A percentile compares a stretch with the other conserved stretches of the same genome.
Conservation (phyloP, 92 coral and sea anemone genomes). For the Diadumene lineata region DNA sequence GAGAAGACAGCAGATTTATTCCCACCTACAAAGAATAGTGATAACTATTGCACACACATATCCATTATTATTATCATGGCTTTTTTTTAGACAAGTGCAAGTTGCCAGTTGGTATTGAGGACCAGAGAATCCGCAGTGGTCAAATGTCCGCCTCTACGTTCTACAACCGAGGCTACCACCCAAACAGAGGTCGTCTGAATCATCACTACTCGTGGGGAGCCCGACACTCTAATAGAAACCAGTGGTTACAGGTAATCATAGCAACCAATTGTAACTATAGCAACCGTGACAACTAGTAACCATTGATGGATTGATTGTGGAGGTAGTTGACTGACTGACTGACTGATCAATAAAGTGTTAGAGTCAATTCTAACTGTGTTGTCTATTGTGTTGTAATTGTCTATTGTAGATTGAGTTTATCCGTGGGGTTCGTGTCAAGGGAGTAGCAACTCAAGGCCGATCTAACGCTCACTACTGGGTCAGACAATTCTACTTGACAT, state of each 20-base stretch:
- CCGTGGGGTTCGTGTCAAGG: slow-evolving; percentile 51
- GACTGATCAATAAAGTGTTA: too few relatives aligned
- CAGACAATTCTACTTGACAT: slow-evolving; percentile 61
- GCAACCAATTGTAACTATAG: too few relatives aligned
- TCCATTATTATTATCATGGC: not conserved
- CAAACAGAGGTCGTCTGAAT: slow-evolving; percentile 64
- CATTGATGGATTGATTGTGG: too few relatives aligned
- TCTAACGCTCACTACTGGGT: slow-evolving; percentile 72
- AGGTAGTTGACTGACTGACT: too few relatives aligned
- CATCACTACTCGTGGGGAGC: slow-evolving; percentile 78
- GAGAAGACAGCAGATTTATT: not conserved
- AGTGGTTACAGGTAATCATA: slow-evolving; percentile 83
- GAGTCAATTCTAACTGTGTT: too few relatives aligned
- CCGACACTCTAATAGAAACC: slow-evolving; percentile 40
- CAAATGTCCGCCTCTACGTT: slow-evolving; percentile 60
- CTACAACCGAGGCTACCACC: slow-evolving; percentile 44
- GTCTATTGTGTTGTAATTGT: not conserved
- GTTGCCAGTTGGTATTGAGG: slow-evolving; percentile 75
- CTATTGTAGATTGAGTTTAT: slow-evolving; percentile 31
- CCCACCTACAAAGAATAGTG: not conserved
- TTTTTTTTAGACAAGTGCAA: slow-evolving; percentile 45
- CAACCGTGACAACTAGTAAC: too few relatives aligned
- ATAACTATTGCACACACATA: not conserved
- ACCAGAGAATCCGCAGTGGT: slow-evolving; percentile 63
- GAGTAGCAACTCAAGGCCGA: slow-evolving; percentile 86